These are phyloP conservation scores for Tapirus indicus DNA, from an alignment of 2,797 vertebrate species.

Conservation along the genomic window DNA sequence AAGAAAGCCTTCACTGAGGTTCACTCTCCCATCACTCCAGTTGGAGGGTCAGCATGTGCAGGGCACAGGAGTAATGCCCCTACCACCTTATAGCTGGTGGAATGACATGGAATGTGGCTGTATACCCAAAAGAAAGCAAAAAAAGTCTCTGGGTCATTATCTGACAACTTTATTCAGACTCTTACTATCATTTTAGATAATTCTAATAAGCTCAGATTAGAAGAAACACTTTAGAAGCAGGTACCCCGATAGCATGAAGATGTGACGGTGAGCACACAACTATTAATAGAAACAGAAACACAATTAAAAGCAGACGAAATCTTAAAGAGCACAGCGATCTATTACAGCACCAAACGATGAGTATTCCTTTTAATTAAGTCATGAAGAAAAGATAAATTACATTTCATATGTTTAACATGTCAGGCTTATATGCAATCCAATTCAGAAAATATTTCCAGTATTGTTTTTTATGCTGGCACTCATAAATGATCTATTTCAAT, in stretches of 20 bases:
- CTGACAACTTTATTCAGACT: slow-evolving; percentile 9
- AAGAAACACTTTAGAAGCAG: background rate
- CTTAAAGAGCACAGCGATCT: background rate
- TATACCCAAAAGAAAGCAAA: background rate
- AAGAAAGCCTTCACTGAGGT: background rate
- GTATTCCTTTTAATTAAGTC: slow-evolving; percentile 57
- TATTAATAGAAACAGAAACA: slow-evolving; percentile 21
- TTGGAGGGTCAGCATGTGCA: background rate
- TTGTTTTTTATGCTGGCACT: background rate
- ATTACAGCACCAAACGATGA: background rate
- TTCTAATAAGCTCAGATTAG: background rate
- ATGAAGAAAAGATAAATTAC: slow-evolving; percentile 16
- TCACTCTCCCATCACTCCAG: background rate
- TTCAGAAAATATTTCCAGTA: slow-evolving; percentile 41
- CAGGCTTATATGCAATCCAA: background rate
- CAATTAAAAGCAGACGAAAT: slow-evolving; percentile 45
- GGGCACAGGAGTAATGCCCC: background rate
- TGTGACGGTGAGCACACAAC: background rate
- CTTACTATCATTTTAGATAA: background rate
- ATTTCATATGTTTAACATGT: slow-evolving; percentile 16
- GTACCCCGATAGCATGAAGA: background rate
- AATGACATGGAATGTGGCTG: background rate
- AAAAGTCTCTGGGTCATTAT: background rate
- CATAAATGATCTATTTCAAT: background rate
- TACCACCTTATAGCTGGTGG: rapidly evolving